phyloP scores from a whole-genome alignment of 2,888 invertebrate species.

The Brenthis daphne region DNA sequence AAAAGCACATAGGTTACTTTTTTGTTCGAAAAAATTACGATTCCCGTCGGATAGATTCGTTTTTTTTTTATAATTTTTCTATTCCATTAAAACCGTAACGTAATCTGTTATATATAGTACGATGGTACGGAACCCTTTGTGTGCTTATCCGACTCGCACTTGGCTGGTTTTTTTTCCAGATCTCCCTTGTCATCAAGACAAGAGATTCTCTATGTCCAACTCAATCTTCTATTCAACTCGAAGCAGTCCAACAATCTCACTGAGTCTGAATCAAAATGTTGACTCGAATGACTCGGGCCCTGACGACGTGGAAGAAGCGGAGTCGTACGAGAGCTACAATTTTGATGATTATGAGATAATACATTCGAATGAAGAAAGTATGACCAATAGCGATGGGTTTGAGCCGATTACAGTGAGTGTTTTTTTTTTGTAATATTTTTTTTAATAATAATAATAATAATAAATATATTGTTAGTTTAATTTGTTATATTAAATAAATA shows the following conservation, averaged over 20 bases:
- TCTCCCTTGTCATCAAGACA: slow-evolving; percentile 73
- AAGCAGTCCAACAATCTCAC: slow-evolving; percentile 41
- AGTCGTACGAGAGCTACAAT: slow-evolving; percentile 61
- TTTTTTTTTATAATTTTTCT: no score
- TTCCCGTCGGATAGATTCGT: no score
- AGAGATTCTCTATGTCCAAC: slow-evolving; percentile 56
- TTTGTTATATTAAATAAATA: no score
- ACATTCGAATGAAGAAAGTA: slow-evolving; percentile 56
- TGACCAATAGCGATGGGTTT: slow-evolving; percentile 49
- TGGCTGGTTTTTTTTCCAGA: slow-evolving; percentile 49
- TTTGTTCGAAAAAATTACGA: no score
- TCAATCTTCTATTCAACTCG: slow-evolving; percentile 63
- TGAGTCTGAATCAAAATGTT: slow-evolving; percentile 18
- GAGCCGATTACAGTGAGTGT: slow-evolving; percentile 46
- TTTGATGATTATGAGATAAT: slow-evolving; percentile 76
- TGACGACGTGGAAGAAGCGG: slow-evolving; percentile 60
- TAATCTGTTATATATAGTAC: no score
- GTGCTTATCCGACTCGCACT: no score
- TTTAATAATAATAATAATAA: no score
- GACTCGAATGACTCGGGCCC: not conserved
- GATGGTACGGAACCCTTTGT: no score
- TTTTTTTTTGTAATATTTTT: not conserved
- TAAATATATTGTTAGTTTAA: no score
- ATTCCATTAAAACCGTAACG: no score
- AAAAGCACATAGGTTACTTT: no score